phyloP scores from a whole-genome alignment of 2,888 invertebrate species.

The Vanessa cardui region DNA sequence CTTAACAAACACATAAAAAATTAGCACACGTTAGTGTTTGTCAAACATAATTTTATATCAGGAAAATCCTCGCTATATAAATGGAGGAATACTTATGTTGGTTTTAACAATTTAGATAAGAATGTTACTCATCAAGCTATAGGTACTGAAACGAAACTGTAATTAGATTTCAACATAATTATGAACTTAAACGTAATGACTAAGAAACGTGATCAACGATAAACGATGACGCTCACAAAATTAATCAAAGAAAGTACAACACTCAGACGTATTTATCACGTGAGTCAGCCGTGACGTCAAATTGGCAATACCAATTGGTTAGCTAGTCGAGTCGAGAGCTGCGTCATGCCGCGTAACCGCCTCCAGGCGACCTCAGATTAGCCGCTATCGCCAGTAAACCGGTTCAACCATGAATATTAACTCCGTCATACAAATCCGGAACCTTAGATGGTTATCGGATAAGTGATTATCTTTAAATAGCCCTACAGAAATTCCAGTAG shows the following conservation, averaged over 20 bases:
- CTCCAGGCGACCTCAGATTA: conserved; percentile 33
- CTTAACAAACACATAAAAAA: no score
- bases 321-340: conserved; percentile 8
- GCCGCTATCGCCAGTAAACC: conserved; percentile 26
- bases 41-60: no score
- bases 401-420: conserved; percentile 26
- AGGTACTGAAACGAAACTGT: background rate
- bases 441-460: conserved; percentile 31
- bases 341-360: conserved; percentile 27
- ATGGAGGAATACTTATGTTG: background rate
- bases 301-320: conserved; percentile 21
- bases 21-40: no score
- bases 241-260: conserved; percentile 17
- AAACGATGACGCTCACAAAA: conserved; percentile 12
- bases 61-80: background rate
- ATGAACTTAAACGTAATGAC: background rate
- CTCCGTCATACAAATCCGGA: conserved; percentile 32
- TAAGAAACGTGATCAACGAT: background rate
- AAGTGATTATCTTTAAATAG: conserved; percentile 26
- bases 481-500: conserved; percentile 23
- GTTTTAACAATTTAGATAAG: background rate
- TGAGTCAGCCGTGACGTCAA: conserved; percentile 35
- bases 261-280: conserved; percentile 21
- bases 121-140: background rate
- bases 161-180: conserved; percentile 2